These are phyloP conservation scores for Vireo altiloquus DNA, from an alignment of 2,113 vertebrate genomes.

Conservation along the genomic window DNA sequence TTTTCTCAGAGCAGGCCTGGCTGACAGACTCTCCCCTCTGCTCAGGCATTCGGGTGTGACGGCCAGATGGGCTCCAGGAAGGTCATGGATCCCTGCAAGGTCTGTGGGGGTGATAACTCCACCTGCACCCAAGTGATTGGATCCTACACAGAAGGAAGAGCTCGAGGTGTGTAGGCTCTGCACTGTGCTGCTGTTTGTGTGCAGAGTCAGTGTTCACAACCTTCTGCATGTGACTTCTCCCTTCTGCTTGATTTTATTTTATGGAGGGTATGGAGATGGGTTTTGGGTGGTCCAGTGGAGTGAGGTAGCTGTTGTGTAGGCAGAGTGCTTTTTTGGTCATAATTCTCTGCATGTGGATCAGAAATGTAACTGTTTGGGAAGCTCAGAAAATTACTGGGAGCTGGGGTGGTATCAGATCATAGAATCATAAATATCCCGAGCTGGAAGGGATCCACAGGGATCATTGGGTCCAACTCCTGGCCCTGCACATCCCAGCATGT, in stretches of 20 bases:
- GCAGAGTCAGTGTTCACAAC: neutral
- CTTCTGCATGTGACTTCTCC: neutral
- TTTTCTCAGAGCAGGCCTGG: neutral
- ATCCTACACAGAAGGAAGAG: slow-evolving; percentile 79
- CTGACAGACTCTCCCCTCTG: neutral
- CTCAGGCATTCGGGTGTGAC: slow-evolving; percentile 89
- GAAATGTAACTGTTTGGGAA: neutral
- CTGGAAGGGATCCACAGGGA: neutral
- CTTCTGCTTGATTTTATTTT: neutral
- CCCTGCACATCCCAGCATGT: neutral
- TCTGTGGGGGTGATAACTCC: slow-evolving; percentile 86
- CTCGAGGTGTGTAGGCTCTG: slow-evolving; percentile 74
- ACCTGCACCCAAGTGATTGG: slow-evolving; percentile 76
- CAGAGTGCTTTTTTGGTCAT: neutral
- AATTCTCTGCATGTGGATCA: neutral
- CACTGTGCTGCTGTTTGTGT: neutral
- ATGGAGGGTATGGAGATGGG: neutral
- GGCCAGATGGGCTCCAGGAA: slow-evolving; percentile 83
- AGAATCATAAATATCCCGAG: neutral
- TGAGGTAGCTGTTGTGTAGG: neutral
- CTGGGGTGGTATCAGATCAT: neutral
- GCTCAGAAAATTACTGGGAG: neutral
- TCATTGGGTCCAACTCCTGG: neutral
- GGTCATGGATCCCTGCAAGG: slow-evolving; percentile 78
- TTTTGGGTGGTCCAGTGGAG: neutral